Base-by-base conservation (phyloP, 2,888 invertebrate genomes). In the Fragum sueziense region DNA sequence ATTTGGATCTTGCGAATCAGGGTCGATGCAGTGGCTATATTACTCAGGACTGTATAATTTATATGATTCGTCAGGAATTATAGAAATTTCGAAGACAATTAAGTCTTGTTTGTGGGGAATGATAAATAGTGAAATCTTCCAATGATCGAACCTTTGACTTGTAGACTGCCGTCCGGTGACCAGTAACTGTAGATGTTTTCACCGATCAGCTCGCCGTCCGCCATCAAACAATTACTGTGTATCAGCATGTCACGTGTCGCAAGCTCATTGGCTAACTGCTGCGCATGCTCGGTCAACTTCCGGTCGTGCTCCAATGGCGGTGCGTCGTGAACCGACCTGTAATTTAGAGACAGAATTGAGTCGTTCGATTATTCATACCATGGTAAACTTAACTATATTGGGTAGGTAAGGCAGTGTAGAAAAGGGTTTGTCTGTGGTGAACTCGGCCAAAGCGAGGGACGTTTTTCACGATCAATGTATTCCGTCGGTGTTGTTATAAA, bases 151-250 rank as follows among this genome's bases (percentile, higher is more conserved):
- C 72, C 72, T 62, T 47, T 71, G 7, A 59, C 34, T 31, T 41
- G 51, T 6, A 72, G 6, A 33, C 2, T 11, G 4, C 51, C 72
- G 41, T 47, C 47, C 47, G 54, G 57, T n/a, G 69, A 68, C 72
- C 77, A 73, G 61, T 69, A 52, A 68, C 51, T 62, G 29, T 73
- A 73, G 20, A 77, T 73, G 29, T 69, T 77, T 34, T 77, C 77
- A 14, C 77, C 77, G 14, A 77, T 37, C 17, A 25, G 22, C 22
- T 47, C 27, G 0, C 72, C 77, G 29, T 61, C 62, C 9, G 47
- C 9, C 2, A 73, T 61, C 6, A 4, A 61, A 25, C 77, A 61
- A n/a, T 37, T 69, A 51, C 77, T 77, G 29, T 77, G 72, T 29
- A 73, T 61, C 51, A 73, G 37, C 77, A 69, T 61, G 27, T 62